Conservation (phyloP, 2,888 invertebrate species). For the Zeuzera pyrina region DNA sequence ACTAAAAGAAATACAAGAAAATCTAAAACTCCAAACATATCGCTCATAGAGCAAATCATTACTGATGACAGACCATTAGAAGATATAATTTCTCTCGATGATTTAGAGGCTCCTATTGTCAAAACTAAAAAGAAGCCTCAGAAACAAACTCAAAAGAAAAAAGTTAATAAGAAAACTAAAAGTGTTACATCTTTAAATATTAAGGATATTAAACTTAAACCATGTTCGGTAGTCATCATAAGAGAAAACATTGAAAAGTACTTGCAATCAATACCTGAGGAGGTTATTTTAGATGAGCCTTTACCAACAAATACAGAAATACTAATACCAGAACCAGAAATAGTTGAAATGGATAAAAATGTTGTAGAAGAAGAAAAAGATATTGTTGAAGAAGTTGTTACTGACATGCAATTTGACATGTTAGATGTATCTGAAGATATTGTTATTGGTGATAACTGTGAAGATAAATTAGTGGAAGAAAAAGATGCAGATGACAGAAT, state of each 20-base stretch:
- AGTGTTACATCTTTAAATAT: constrained; percentile 18
- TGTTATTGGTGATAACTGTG: constrained; percentile 49
- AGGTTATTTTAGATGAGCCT: too few relatives aligned
- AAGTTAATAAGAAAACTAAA: constrained; percentile 20
- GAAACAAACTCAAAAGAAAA: constrained; percentile 19
- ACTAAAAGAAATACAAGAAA: constrained; percentile 27
- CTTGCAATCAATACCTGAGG: constrained; percentile 11
- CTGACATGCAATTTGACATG: constrained; percentile 58
- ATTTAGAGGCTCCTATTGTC: constrained; percentile 33
- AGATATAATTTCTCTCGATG: constrained; percentile 55
- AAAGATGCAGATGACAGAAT: constrained; percentile 28
- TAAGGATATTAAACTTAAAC: constrained; percentile 18
- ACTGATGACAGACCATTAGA: constrained; percentile 55
- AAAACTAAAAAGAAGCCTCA: constrained; percentile 23
- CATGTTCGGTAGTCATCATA: constrained; percentile 41
- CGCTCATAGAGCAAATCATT: constrained; percentile 57
- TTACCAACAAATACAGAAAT: background rate
- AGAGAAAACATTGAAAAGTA: constrained; percentile 35
- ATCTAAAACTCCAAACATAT: constrained; percentile 48
- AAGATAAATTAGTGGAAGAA: constrained; percentile 34
- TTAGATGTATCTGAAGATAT: constrained; percentile 65
- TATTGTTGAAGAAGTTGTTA: constrained; percentile 24
- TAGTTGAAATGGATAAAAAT: background rate
- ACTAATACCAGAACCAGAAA: constrained; percentile 3
- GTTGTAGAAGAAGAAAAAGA: constrained; percentile 10